A percentile compares a stretch with the other conserved stretches of the same genome.
These are phyloP conservation scores for Aphelenchoides besseyi DNA, from an alignment of 1,140 invertebrate genomes.

Conservation along the genomic window DNA sequence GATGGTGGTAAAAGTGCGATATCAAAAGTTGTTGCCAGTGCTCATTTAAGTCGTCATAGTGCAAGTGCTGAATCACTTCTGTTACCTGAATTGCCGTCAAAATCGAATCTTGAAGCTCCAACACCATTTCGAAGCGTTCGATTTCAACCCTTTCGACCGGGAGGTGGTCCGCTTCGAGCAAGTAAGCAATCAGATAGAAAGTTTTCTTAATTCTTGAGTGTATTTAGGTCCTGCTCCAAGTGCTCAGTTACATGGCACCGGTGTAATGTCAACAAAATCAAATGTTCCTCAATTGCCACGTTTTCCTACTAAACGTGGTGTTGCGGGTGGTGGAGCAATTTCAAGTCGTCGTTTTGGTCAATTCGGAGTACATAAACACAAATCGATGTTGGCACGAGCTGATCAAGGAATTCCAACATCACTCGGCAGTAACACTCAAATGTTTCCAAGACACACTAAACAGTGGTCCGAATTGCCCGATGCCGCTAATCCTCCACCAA, in stretches of 20 bases:
- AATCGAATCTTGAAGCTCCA: background rate
- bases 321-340: background rate
- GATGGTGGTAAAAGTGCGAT: background rate
- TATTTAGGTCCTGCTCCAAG: background rate
- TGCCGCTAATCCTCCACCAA: conserved; percentile 9
- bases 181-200: background rate
- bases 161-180: background rate
- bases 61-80: conserved; percentile 6
- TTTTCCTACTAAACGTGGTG: background rate
- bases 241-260: background rate
- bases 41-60: background rate
- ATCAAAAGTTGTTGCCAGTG: background rate
- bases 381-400: background rate
- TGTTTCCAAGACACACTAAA: conserved; percentile 10
- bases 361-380: background rate
- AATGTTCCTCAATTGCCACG: background rate
- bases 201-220: background rate
- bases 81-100: background rate
- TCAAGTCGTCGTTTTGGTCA: conserved; percentile 1
- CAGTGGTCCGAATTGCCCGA: conserved; percentile 13
- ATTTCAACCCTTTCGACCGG: conserved; percentile 1
- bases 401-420: conserved; percentile 9
- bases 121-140: background rate
- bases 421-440: conserved; percentile 1
- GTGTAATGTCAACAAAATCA: background rate